phyloP scores from a whole-genome alignment of 2,888 invertebrate species.

The Agriotes lineatus region DNA sequence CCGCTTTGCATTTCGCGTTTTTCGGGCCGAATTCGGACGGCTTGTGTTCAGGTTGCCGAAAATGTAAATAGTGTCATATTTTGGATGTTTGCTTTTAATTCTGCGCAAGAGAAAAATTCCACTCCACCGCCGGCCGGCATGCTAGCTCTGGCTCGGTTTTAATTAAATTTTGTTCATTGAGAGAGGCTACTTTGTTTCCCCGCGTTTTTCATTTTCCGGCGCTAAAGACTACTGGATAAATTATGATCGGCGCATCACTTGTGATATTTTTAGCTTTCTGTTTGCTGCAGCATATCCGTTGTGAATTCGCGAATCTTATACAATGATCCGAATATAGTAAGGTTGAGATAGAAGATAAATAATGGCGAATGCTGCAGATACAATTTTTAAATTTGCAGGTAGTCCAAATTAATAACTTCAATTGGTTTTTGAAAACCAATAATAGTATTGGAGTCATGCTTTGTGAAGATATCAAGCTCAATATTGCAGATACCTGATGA shows the following conservation, averaged over 20 bases:
- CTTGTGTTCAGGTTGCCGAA: slow-evolving; percentile 11
- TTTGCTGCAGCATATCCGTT: too few species aligned
- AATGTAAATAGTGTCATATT: slow-evolving; percentile 30
- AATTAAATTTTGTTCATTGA: slow-evolving; percentile 19
- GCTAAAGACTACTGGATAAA: background rate
- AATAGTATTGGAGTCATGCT: too few species aligned
- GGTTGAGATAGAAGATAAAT: too few species aligned
- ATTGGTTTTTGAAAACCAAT: too few species aligned
- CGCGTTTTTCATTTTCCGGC: background rate
- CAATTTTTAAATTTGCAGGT: too few species aligned
- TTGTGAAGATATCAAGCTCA: too few species aligned
- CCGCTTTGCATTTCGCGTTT: slow-evolving; percentile 18
- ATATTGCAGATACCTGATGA: too few species aligned
- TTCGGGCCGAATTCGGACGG: background rate
- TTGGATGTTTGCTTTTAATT: slow-evolving; percentile 32
- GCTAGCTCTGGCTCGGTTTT: slow-evolving; percentile 15
- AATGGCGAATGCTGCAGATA: too few species aligned
- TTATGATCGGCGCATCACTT: background rate
- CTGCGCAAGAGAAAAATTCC: slow-evolving; percentile 13
- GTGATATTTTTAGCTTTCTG: background rate
- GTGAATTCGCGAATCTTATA: too few species aligned
- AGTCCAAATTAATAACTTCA: too few species aligned
- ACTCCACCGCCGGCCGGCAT: slow-evolving; percentile 4
- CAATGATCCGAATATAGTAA: too few species aligned
- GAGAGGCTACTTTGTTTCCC: background rate